Base-by-base conservation (phyloP, 2,888 invertebrate genomes). In the Rhodophaea formosa region DNA sequence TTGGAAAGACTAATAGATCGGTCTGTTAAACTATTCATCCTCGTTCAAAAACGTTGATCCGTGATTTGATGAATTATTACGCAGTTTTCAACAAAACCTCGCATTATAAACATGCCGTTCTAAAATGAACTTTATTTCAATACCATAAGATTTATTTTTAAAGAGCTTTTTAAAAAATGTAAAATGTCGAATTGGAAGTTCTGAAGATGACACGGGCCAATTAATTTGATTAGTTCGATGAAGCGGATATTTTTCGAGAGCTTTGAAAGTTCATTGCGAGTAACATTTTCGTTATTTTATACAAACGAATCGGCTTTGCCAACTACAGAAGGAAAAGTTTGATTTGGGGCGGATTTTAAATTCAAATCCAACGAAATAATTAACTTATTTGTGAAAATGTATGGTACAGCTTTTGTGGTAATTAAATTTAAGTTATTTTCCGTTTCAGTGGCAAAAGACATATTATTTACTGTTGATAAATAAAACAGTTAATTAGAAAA, bases 211-310 rank as follows among this genome's bases (percentile, higher is more conserved):
- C 77, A 73, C 68, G 72, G 71, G 74, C 76, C 78, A 77, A 83
- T 85, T 84, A 81, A 82, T 77, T 79, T 73, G 76, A 85, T 84
- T 80, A 75, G 74, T 74, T 72, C 74, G 75, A 75, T 76, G 73
- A 70, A 74, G 75, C 77, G 74, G 72, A 74, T 71, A 69, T 66
- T 67, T 54, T 30, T 15, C 69, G 57, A 59, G 61, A 62, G 62
- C 59, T 57, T 61, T 53, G 54, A 59, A 23, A 47, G 30, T 47
- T n/a, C 10, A 17, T 17, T 45, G 17, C 23, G 8, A 42, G 10
- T 17, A 45, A 42, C 42, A n/a, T 42, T 39, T 39, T 39, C n/a
- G 39, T n/a, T 12, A n/a, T 39, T 39, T 2, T n/a, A 12, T 2
- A 2, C n/a, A 3, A 39, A 39, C 39, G 12, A 39, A 39, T 39